These are phyloP conservation scores for Bos taurus DNA, from an alignment of 2,113 vertebrate genomes.

Conservation along the genomic window ARS-UCD2.0 NC_037333.1:104430501-104431000, in stretches of 20 bases:
- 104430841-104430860: background rate
- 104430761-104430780: background rate
- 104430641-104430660: background rate
- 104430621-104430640: background rate
- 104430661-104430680: background rate
- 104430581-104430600: background rate
- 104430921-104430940: background rate
- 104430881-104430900: background rate
- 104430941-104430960: background rate
- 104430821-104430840: background rate
- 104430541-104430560: background rate
- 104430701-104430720: background rate
- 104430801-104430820: background rate
- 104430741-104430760: background rate
- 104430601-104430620: background rate
- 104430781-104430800: background rate
- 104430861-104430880: background rate
- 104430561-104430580: no score
- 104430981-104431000: background rate
- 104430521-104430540: background rate
- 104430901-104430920: background rate
- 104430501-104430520: background rate
- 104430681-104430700: background rate
- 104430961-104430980: background rate
- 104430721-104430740: background rate